Evolutionary conservation across 37 sponge, comb jelly and placozoan species (phyloP), one percentile per base, ranked within the genome.

Genomic region (Spongilla lacustris): DNA sequence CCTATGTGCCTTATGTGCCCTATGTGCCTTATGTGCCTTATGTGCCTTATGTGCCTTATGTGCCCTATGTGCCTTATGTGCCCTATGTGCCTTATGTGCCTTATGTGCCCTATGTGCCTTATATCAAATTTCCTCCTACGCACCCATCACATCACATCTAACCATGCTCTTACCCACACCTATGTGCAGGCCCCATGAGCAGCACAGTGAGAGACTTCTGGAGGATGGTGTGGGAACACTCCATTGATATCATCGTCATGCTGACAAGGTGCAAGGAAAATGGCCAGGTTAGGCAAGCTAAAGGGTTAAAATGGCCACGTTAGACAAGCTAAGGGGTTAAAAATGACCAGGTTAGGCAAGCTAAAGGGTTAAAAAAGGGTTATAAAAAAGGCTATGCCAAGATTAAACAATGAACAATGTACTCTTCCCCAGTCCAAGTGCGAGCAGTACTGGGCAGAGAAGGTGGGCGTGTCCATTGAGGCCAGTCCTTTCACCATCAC

Each of bases 401-500:
- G n/a, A n/a, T n/a, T n/a, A n/a, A n/a, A n/a, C n/a, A n/a, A n/a
- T n/a, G n/a, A n/a, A n/a, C n/a, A n/a, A n/a, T n/a, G n/a, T n/a
- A n/a, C n/a, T n/a, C n/a, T n/a, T n/a, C n/a, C n/a, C n/a, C 71
- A 92, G 90, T 81, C 46, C 36, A 93, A 93, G 34, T 93, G 93
- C 81, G 85, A 91, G 84, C 86, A 67, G 76, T 93, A 93, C 73
- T 93, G 93, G 93, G 87, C 93, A 2, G 87, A 90, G 12, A 90
- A 84, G 21, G 82, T 85, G 9, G 72, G 41, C 1, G 83, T 85
- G 11, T 2, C 49, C n/a, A 29, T 74, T 35, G 81, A 74, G 35
- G 29, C 50, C 1, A 36, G 28, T 8, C 35, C 50, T n/a, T 32
- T 91, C 12, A 14, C 26, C 11, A 78, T 91, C 6, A 88, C 69